A percentile compares a stretch with the other conserved stretches of the same genome.
These are phyloP conservation scores for Lepus europaeus DNA, from an alignment of 2,113 vertebrate species.

Conservation along the genomic window DNA sequence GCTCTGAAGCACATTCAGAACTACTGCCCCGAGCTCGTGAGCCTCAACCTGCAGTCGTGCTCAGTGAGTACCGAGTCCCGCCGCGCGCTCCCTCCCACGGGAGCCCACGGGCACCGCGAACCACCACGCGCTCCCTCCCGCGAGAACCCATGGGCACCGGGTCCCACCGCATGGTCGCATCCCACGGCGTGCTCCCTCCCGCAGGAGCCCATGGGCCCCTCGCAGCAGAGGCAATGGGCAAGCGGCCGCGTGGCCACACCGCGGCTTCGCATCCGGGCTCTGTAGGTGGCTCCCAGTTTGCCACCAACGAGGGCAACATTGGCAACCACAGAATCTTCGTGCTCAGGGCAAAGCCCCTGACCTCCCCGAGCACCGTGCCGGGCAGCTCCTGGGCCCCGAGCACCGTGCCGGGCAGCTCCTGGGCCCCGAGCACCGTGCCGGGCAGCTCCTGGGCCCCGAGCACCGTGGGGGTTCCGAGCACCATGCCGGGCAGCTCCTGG, in stretches of 20 bases:
- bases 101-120: too few species aligned
- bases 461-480: too few species aligned
- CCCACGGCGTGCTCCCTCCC: too few species aligned
- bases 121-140: too few species aligned
- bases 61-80: constrained; percentile 88
- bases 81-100: rapidly evolving
- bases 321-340: background rate
- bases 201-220: too few species aligned
- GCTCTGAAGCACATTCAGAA: constrained; percentile 95
- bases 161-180: too few species aligned
- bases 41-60: constrained; percentile 96
- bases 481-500: too few species aligned
- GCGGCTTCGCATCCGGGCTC: background rate
- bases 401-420: too few species aligned
- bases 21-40: constrained; percentile 94
- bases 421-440: too few species aligned
- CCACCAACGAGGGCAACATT: background rate
- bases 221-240: background rate
- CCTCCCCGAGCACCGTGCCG: too few species aligned
- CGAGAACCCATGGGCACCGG: rapidly evolving
- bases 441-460: too few species aligned
- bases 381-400: too few species aligned
- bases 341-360: background rate
- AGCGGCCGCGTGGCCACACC: background rate
- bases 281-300: background rate